Percentiles rank a stretch among this genome's conserved stretches.
Conservation (phyloP, 1,140 invertebrate species). For the Heliconius congener region DNA sequence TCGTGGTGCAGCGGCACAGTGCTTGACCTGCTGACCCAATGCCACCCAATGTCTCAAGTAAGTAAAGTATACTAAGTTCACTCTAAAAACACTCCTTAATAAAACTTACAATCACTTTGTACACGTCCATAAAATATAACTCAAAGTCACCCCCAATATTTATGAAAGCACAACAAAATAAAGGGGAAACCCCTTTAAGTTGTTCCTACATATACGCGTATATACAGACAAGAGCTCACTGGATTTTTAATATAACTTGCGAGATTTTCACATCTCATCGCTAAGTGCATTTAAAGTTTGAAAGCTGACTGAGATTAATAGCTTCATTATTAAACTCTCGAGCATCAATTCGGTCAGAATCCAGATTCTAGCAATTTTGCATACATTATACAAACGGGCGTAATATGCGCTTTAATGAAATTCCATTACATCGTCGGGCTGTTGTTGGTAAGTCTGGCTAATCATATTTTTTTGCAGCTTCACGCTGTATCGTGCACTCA, state of each 20-base stretch:
- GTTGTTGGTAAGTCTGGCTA: too few species aligned
- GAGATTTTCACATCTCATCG: constrained; percentile 15
- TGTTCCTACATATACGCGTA: neutral
- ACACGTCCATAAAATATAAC: too few species aligned
- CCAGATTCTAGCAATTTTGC: constrained; percentile 38
- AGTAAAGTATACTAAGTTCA: too few species aligned
- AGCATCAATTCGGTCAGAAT: constrained; percentile 30
- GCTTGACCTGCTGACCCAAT: too few species aligned
- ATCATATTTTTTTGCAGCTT: too few species aligned
- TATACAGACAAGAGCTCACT: neutral
- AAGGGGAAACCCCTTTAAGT: neutral
- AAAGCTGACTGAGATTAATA: constrained; percentile 32
- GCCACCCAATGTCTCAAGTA: too few species aligned
- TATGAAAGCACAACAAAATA: neutral
- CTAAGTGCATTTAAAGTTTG: constrained; percentile 29
- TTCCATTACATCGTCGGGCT: constrained; percentile 24
- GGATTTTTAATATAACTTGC: constrained; percentile 7
- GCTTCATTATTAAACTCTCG: constrained; percentile 34
- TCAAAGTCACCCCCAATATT: neutral
- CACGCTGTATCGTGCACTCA: too few species aligned
- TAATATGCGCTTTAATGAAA: constrained; percentile 44
- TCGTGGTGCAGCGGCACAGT: too few species aligned
- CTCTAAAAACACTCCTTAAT: too few species aligned
- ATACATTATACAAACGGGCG: constrained; percentile 36
- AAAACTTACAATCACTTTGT: too few species aligned